A percentile compares a stretch with the other conserved stretches of the same genome.
Evolutionary conservation across 2,113 vertebrate genomes (phyloP).

Genomic region (Pollimyrus isidori): DNA sequence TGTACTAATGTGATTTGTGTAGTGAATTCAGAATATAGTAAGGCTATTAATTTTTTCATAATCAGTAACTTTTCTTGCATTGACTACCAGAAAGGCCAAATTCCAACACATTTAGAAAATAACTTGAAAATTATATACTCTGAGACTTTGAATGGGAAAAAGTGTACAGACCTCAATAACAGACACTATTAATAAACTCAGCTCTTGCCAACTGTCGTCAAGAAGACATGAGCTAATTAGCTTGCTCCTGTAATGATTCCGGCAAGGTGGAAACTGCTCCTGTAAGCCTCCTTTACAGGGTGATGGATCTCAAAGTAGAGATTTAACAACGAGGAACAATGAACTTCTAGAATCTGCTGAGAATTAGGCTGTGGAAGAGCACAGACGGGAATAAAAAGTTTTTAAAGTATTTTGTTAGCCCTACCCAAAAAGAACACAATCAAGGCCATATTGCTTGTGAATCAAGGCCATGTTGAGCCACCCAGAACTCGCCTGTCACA

Average conservation of each 20-base stretch:
- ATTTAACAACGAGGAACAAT: not conserved
- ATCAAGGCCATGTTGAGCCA: not conserved
- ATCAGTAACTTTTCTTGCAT: not conserved
- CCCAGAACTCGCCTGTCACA: not conserved
- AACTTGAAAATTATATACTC: not conserved
- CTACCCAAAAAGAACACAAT: not conserved
- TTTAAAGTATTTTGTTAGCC: not conserved
- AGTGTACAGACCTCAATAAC: not conserved
- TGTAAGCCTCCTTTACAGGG: not conserved
- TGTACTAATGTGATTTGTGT: not conserved
- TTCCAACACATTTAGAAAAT: not conserved
- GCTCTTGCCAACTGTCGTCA: not conserved
- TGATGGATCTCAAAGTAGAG: not conserved
- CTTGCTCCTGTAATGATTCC: not conserved
- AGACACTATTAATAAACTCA: not conserved
- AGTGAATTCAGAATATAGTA: not conserved
- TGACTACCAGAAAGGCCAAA: not conserved
- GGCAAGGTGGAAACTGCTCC: not conserved
- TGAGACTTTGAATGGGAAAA: not conserved
- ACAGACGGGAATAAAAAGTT: not conserved
- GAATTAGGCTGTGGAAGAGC: not conserved
- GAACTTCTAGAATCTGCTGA: not conserved
- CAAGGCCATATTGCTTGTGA: not conserved
- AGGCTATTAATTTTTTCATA: not conserved
- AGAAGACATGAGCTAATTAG: not conserved